Percentiles rank a stretch among this genome's conserved stretches.
Conservation (phyloP, 2,797 vertebrate species). For the Manis javanica region DNA sequence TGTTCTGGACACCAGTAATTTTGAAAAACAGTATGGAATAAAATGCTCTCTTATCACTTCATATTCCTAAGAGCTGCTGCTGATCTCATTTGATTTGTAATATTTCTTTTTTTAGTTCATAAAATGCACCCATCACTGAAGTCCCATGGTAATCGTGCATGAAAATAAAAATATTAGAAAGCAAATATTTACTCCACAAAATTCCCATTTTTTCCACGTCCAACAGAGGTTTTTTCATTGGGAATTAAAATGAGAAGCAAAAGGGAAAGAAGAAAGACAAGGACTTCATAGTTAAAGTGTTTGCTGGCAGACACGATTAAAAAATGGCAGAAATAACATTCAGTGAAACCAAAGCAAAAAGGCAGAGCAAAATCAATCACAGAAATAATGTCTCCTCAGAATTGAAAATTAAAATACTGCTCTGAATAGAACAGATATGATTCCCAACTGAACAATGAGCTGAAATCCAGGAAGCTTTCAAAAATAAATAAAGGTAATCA, state of each 20-base stretch:
- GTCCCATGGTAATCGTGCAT: neutral
- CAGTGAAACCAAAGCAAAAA: conserved; percentile 67
- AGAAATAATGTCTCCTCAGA: conserved; percentile 67
- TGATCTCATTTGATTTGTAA: conserved; percentile 20
- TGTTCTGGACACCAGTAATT: conserved; percentile 48
- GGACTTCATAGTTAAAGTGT: conserved; percentile 28
- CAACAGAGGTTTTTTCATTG: neutral
- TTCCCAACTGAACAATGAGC: conserved; percentile 47
- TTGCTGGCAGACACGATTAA: conserved; percentile 59
- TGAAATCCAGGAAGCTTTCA: conserved; percentile 68
- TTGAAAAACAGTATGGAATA: conserved; percentile 67
- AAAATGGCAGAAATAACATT: conserved; percentile 37
- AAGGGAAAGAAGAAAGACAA: neutral
- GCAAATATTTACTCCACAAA: neutral
- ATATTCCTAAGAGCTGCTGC: neutral
- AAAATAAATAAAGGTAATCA: conserved; percentile 75
- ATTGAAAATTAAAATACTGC: conserved; percentile 75
- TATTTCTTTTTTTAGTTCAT: neutral
- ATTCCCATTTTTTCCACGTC: neutral
- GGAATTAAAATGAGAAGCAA: neutral
- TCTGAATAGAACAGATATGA: conserved; percentile 64
- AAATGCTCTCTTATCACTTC: conserved; percentile 25
- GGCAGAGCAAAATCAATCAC: conserved; percentile 68
- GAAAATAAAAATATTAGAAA: conserved; percentile 56
- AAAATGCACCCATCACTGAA: conserved; percentile 12